Evolutionary conservation across 2,888 invertebrate genomes (phyloP).

Genomic region (Troides oblongomaculatus): DNA sequence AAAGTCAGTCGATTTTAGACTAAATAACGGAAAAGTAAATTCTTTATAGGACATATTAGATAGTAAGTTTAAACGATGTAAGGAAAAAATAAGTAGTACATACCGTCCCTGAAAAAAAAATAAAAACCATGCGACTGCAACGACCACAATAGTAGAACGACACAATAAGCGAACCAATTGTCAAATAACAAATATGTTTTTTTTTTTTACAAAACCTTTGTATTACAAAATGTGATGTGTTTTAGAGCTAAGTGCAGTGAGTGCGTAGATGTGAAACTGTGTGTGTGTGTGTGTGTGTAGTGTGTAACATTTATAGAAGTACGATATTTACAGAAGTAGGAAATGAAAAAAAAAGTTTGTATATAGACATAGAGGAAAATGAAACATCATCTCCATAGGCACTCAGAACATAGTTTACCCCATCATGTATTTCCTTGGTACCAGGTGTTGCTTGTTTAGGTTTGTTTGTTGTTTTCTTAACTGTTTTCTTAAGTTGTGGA

Average conservation of each 20-base stretch:
- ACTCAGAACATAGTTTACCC: constrained; percentile 55
- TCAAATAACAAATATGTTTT: constrained; percentile 35
- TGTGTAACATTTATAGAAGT: constrained; percentile 16
- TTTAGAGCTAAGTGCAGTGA: constrained; percentile 23
- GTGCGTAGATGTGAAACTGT: constrained; percentile 7
- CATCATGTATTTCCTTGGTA: constrained; percentile 47
- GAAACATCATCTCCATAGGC: constrained; percentile 31
- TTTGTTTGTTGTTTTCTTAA: constrained; percentile 63
- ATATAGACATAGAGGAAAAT: constrained; percentile 33
- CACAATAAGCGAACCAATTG: constrained; percentile 18
- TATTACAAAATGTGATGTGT: constrained; percentile 25
- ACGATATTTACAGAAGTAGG: constrained; percentile 27
- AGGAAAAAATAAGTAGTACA: constrained; percentile 10
- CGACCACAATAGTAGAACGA: constrained; percentile 36
- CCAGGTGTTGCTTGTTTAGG: constrained; percentile 59
- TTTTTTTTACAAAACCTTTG: constrained; percentile 30
- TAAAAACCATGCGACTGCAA: constrained; percentile 64
- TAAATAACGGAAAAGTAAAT: not conserved
- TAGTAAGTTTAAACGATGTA: not conserved
- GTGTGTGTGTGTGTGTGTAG: constrained; percentile 21
- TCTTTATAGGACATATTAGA: not conserved
- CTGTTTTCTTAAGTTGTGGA: constrained; percentile 73
- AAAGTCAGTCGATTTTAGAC: not conserved
- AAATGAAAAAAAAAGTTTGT: constrained; percentile 23
- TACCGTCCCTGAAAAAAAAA: constrained; percentile 38